These are phyloP conservation scores for Gryon sp. DNA, from an alignment of 1,140 invertebrate genomes.

Conservation along the genomic window DNA sequence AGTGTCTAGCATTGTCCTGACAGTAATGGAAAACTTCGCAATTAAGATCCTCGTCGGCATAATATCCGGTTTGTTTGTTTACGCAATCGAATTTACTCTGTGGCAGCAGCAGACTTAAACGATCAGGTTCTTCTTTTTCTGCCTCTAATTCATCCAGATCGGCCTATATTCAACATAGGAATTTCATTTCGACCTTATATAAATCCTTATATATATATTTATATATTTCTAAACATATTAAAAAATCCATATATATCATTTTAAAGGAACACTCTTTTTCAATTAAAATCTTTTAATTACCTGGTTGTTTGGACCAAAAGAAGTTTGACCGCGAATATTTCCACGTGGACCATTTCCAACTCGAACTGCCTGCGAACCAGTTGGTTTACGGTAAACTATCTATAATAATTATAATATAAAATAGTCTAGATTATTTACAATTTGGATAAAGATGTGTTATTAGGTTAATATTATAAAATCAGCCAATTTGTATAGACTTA, in stretches of 20 bases:
- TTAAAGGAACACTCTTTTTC: too few species aligned
- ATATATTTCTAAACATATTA: too few species aligned
- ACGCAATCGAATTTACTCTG: slow-evolving; percentile 91
- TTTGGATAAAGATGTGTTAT: too few species aligned
- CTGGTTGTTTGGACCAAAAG: slow-evolving; percentile 56
- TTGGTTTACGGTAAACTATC: slow-evolving; percentile 67
- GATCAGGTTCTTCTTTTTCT: slow-evolving; percentile 92
- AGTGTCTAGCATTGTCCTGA: slow-evolving; percentile 92
- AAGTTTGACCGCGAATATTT: slow-evolving; percentile 57
- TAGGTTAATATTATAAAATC: too few species aligned
- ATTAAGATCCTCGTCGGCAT: slow-evolving; percentile 92
- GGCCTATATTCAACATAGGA: too few species aligned
- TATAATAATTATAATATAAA: not conserved
- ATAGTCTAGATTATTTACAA: too few species aligned
- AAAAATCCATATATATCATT: too few species aligned
- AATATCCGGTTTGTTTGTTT: slow-evolving; percentile 91
- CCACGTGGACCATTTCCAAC: slow-evolving; percentile 61
- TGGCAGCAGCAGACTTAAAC: slow-evolving; percentile 87
- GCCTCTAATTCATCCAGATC: slow-evolving; percentile 84
- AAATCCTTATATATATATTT: too few species aligned
- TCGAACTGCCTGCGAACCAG: slow-evolving; percentile 53
- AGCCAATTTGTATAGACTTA: too few species aligned
- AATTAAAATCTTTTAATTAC: slow-evolving; percentile 44
- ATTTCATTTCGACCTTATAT: too few species aligned
- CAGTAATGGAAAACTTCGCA: slow-evolving; percentile 97